A percentile compares a stretch with the other conserved stretches of the same genome.
Evolutionary conservation across 2,888 invertebrate species (phyloP).

Genomic region (Helobdella robusta): DNA sequence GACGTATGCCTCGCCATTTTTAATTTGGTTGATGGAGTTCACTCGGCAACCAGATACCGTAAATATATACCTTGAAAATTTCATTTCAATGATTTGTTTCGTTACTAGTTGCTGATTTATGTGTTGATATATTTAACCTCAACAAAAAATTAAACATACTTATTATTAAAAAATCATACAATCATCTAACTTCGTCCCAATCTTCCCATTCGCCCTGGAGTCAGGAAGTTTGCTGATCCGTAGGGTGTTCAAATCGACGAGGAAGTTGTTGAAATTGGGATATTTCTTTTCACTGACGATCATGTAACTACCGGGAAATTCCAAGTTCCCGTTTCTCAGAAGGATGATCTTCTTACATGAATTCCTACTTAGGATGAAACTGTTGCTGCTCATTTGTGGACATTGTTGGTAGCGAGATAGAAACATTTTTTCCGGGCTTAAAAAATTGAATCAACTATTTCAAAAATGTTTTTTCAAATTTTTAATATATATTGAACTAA

Average conservation of each 20-base stretch:
- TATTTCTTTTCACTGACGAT: not conserved
- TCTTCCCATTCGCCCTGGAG: not conserved
- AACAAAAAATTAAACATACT: no score
- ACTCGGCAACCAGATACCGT: not conserved
- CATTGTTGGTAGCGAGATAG: no score
- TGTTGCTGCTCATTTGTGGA: no score
- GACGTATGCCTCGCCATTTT: constrained; percentile 3
- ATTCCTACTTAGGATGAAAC: no score
- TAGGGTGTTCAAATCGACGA: not conserved
- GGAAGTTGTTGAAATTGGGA: not conserved
- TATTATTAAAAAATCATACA: no score
- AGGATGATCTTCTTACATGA: constrained; percentile 11
- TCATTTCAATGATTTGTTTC: no score
- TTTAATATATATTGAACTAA: no score
- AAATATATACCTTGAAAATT: constrained; percentile 7
- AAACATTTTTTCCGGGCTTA: no score
- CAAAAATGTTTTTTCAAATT: no score
- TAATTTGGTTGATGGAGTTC: not conserved
- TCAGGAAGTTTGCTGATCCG: not conserved
- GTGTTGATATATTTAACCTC: no score
- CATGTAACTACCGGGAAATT: not conserved
- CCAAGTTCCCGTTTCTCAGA: constrained; percentile 6
- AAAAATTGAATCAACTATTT: no score
- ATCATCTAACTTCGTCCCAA: not conserved
- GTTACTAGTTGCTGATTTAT: no score